Percentiles rank a stretch among this genome's conserved stretches.
Conservation (phyloP, 2,797 vertebrate genomes). For the Siniperca scherzeri region DNA sequence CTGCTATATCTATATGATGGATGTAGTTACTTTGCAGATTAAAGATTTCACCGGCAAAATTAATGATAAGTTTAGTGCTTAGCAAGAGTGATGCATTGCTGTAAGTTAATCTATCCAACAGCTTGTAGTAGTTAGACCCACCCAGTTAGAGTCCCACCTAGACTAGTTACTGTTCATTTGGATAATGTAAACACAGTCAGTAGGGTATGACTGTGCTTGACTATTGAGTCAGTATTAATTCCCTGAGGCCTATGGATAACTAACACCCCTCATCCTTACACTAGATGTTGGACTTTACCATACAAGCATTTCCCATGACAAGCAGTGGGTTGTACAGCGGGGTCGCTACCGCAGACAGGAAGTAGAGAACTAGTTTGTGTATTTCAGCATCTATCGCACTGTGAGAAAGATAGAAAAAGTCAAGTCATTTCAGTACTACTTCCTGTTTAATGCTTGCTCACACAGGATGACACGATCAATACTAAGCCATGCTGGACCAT, state of each 20-base stretch:
- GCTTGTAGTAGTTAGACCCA: neutral
- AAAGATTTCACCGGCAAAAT: no score
- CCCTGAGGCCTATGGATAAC: neutral
- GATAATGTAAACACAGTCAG: neutral
- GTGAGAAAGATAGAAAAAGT: conserved; percentile 9
- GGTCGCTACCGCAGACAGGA: conserved; percentile 2
- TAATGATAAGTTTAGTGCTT: no score
- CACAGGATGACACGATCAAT: neutral
- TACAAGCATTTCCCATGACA: neutral
- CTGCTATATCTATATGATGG: no score
- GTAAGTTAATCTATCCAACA: neutral
- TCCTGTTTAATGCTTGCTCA: conserved; percentile 4
- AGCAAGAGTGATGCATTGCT: no score
- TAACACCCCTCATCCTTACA: neutral
- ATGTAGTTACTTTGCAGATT: no score
- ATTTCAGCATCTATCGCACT: neutral
- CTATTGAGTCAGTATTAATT: neutral
- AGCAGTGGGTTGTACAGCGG: neutral
- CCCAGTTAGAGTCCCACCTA: neutral
- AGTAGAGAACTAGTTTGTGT: neutral
- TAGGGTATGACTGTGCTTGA: neutral
- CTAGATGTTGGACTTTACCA: neutral
- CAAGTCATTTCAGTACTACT: neutral
- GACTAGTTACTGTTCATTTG: neutral
- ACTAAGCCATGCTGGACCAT: rapidly evolving